These are phyloP conservation scores for Salmo trutta DNA, from an alignment of 2,797 vertebrate genomes.

Conservation along the genomic window DNA sequence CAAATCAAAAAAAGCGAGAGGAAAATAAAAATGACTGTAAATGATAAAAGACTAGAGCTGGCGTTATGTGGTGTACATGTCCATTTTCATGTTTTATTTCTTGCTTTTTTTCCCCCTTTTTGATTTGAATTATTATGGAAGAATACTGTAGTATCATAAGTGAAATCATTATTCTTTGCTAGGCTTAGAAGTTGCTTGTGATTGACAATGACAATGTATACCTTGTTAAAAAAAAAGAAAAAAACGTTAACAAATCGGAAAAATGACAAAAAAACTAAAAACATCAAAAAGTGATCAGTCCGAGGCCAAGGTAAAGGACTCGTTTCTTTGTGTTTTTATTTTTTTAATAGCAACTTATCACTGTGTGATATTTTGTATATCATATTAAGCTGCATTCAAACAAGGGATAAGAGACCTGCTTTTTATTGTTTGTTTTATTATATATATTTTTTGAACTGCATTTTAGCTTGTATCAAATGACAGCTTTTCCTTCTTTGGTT, in stretches of 20 bases:
- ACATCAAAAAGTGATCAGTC: conserved; percentile 62
- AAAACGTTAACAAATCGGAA: conserved; percentile 27
- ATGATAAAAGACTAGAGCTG: conserved; percentile 59
- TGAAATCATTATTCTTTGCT: conserved; percentile 69
- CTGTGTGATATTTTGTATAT: conserved; percentile 92
- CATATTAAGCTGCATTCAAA: conserved; percentile 82
- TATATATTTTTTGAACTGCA: conserved; percentile 77
- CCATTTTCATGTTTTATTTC: conserved; percentile 50
- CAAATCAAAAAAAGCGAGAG: conserved; percentile 3
- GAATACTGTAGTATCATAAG: conserved; percentile 75
- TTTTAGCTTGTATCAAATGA: conserved; percentile 80
- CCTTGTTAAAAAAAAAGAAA: conserved; percentile 43
- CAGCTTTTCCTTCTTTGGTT: conserved; percentile 61
- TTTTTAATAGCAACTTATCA: conserved; percentile 86
- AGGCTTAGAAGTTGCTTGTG: conserved; percentile 77
- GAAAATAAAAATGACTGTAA: conserved; percentile 55
- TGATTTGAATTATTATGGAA: conserved; percentile 66
- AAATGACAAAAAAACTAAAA: conserved; percentile 35
- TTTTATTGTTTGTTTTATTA: conserved; percentile 78
- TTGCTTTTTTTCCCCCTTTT: conserved; percentile 36
- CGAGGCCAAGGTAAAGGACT: conserved; percentile 78
- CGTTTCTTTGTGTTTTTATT: conserved; percentile 76
- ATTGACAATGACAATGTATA: conserved; percentile 75
- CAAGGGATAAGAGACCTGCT: conserved; percentile 78
- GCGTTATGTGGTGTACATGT: conserved; percentile 73